Conservation (phyloP, 2,888 invertebrate species). For the Heliconius ethilla region DNA sequence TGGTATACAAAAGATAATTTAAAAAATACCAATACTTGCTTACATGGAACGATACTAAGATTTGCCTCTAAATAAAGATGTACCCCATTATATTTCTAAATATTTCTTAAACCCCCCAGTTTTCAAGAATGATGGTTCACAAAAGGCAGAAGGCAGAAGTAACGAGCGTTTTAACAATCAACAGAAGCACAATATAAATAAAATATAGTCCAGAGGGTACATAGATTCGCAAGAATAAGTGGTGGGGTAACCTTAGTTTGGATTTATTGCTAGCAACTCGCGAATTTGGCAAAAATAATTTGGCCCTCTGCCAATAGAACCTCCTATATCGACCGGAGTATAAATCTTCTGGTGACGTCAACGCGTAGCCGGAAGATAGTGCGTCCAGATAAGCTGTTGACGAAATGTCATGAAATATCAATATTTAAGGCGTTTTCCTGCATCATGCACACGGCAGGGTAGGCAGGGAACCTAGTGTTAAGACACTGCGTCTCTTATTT, state of each 20-base stretch:
- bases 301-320: slow-evolving; percentile 57
- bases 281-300: slow-evolving; percentile 70
- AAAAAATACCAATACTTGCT: not conserved
- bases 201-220: slow-evolving; percentile 42
- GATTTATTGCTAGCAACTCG: slow-evolving; percentile 63
- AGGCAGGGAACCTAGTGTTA: too few relatives aligned
- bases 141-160: slow-evolving; percentile 19
- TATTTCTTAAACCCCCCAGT: slow-evolving; percentile 5
- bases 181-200: slow-evolving; percentile 36
- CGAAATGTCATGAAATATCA: too few relatives aligned
- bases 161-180: slow-evolving; percentile 39
- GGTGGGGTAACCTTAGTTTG: slow-evolving; percentile 55
- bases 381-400: slow-evolving; percentile 15
- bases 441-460: too few relatives aligned
- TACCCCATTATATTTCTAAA: not conserved
- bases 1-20: not conserved
- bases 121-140: slow-evolving; percentile 26
- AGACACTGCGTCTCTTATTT: too few relatives aligned
- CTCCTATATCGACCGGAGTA: slow-evolving; percentile 37
- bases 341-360: slow-evolving; percentile 39
- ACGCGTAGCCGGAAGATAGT: slow-evolving; percentile 26
- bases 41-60: not conserved
- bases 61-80: not conserved
- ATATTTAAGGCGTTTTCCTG: too few relatives aligned
- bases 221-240: slow-evolving; percentile 43